Evolutionary conservation across 2,888 invertebrate species (phyloP), one percentile per base, ranked within the genome.

Genomic region (Machimus atricapillus): DNA sequence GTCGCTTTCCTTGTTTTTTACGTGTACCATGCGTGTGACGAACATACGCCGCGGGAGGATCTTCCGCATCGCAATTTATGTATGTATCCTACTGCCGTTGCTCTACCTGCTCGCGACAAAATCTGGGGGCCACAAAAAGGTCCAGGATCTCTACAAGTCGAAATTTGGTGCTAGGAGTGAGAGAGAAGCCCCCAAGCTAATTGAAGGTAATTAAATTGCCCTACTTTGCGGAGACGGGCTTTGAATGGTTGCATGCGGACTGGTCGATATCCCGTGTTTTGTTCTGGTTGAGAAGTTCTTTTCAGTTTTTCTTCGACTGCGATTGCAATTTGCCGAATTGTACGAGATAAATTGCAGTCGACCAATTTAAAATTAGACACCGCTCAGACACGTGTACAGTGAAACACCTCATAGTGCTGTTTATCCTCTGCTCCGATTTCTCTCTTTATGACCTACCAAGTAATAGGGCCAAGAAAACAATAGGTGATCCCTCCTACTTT

Each of bases 61-160:
- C 87, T 92, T 94, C 89, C 94, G 95, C 89, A 92, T 95, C 89
- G 91, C 91, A 14, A 91, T 93, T 83, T 93, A 93, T 85, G 93
- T 94, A 89, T 91, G 93, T 89, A 92, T 95, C 89, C 92, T 95
- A 88, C 89, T 95, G 89, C 92, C 95, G 89, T 91, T 96, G 87
- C 91, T 96, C 86, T 96, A 95, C 91, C 93, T 95, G 89, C 91
- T 96, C 88, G 93, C 94, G 89, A 94, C 93, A 89, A 95, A 95
- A 93, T 93, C 94, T 66, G 93, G 92, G 89, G 93, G 93, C 77
- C 93, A 94, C 89, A 92, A 90, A 89, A 90, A 90, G 16, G 90
- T 91, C 66, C 90, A 90, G 89, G 91, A 91, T 77, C 91, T 90
- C 9, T 91, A 91, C 87, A 90, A 90, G 74, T 87, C 89, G 0